These are phyloP conservation scores for Drosophila pegasa DNA, from an alignment of 2,888 invertebrate species.

Conservation along the genomic window DNA sequence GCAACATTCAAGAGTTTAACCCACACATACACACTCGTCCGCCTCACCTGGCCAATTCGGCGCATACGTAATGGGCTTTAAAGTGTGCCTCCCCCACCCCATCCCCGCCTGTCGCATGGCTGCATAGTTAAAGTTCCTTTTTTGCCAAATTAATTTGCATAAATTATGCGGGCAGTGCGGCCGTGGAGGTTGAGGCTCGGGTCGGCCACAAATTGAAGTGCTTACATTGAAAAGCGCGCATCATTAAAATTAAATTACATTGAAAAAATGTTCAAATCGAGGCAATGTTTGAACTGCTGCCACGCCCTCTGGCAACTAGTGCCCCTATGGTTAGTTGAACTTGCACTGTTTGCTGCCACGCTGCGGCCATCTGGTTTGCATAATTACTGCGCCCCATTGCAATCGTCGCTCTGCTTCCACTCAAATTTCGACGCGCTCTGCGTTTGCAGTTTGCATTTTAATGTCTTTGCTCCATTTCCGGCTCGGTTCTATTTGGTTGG, in stretches of 20 bases:
- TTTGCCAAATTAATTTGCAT: slow-evolving; percentile 70
- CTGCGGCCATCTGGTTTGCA: slow-evolving; percentile 47
- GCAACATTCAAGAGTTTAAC: slow-evolving; percentile 51
- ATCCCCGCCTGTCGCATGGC: background rate
- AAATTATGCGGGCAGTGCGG: slow-evolving; percentile 55
- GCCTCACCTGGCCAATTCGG: slow-evolving; percentile 53
- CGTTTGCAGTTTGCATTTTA: slow-evolving; percentile 58
- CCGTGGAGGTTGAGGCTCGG: slow-evolving; percentile 1
- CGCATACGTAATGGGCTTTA: slow-evolving; percentile 60
- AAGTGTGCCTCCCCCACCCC: slow-evolving; percentile 13
- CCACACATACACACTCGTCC: slow-evolving; percentile 17
- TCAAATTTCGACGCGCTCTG: slow-evolving; percentile 7
- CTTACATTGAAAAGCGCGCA: slow-evolving; percentile 57
- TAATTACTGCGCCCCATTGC: slow-evolving; percentile 59
- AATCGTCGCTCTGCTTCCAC: slow-evolving; percentile 26
- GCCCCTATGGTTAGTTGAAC: background rate
- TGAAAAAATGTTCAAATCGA: slow-evolving; percentile 47
- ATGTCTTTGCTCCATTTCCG: slow-evolving; percentile 57
- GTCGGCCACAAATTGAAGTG: slow-evolving; percentile 43
- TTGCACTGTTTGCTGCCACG: background rate
- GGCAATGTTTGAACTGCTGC: slow-evolving; percentile 30
- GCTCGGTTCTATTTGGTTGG: background rate
- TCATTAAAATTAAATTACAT: slow-evolving; percentile 69
- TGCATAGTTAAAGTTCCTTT: slow-evolving; percentile 55
- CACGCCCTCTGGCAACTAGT: slow-evolving; percentile 12